Evolutionary conservation across 2,797 vertebrate species (phyloP).

Genomic region (Phrynocephalus guinanensis): DNA sequence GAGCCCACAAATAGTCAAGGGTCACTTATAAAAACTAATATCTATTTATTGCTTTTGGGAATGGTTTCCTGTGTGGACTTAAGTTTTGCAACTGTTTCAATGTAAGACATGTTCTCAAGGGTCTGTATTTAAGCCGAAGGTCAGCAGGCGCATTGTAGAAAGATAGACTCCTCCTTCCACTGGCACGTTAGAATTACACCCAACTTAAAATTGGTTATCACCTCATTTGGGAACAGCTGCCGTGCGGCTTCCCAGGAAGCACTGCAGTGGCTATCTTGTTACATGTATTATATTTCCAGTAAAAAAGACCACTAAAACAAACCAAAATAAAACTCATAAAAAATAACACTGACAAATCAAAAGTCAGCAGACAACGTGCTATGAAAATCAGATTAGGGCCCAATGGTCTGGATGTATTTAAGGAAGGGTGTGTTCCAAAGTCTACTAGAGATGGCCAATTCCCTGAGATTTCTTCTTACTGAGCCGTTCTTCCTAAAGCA

Average conservation of each 20-base stretch:
- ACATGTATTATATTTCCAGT: constrained; percentile 31
- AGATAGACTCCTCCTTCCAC: constrained; percentile 6
- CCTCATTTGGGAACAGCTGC: not conserved
- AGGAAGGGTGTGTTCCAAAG: constrained; percentile 29
- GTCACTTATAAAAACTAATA: not conserved
- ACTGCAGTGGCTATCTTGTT: constrained; percentile 20
- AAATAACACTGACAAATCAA: constrained; percentile 50
- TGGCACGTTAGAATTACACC: not conserved
- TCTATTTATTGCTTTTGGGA: not conserved
- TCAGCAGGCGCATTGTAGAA: not conserved
- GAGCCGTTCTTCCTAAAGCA: constrained; percentile 50
- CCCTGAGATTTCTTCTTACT: constrained; percentile 61
- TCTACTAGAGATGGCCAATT: constrained; percentile 52
- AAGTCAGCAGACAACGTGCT: constrained; percentile 48
- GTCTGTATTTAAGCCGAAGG: constrained; percentile 6
- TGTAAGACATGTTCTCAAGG: not conserved
- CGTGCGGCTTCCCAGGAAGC: constrained; percentile 20
- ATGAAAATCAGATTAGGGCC: constrained; percentile 56
- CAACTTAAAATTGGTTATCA: constrained; percentile 17
- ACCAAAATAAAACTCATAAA: constrained; percentile 46
- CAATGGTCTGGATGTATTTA: constrained; percentile 50
- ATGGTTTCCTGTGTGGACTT: not conserved
- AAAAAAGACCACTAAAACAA: constrained; percentile 51
- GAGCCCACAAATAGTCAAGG: not conserved
- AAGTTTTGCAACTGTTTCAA: not conserved